Evolutionary conservation across 2,797 vertebrate species (phyloP).

Genomic region (Caiman crocodilus): DNA sequence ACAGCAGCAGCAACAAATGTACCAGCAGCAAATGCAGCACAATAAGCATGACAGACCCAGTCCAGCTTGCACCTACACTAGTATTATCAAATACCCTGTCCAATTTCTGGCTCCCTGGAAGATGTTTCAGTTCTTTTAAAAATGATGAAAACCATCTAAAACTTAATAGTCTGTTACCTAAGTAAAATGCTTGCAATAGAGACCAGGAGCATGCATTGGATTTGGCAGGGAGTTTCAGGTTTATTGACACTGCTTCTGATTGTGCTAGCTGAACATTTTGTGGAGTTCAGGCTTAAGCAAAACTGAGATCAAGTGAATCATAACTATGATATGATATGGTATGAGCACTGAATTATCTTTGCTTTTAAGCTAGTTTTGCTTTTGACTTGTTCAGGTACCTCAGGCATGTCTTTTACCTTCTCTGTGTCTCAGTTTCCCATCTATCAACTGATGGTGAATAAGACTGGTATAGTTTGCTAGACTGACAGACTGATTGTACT

Average conservation of each 20-base stretch:
- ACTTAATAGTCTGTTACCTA: neutral
- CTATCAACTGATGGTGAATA: neutral
- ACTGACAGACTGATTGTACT: neutral
- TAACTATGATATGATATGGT: too few relatives aligned
- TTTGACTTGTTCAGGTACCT: neutral
- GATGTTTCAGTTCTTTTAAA: neutral
- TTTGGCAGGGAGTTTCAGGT: neutral
- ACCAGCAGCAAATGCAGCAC: too few relatives aligned
- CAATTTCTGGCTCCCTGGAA: neutral
- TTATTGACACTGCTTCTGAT: neutral
- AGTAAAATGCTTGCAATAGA: neutral
- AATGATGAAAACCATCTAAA: neutral
- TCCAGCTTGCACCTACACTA: neutral
- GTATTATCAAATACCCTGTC: neutral
- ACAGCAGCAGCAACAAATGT: too few relatives aligned
- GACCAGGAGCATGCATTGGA: neutral
- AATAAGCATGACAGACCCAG: neutral
- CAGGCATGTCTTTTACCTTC: neutral
- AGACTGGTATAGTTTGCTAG: neutral
- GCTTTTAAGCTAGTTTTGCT: neutral
- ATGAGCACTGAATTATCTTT: too few relatives aligned
- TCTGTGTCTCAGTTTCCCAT: neutral
- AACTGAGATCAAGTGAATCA: too few relatives aligned
- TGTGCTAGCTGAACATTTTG: neutral
- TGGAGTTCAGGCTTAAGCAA: too few relatives aligned